Evolutionary conservation across 1,140 invertebrate species (phyloP), one percentile per base, ranked within the genome.

Genomic region (Tenebrio molitor): DNA sequence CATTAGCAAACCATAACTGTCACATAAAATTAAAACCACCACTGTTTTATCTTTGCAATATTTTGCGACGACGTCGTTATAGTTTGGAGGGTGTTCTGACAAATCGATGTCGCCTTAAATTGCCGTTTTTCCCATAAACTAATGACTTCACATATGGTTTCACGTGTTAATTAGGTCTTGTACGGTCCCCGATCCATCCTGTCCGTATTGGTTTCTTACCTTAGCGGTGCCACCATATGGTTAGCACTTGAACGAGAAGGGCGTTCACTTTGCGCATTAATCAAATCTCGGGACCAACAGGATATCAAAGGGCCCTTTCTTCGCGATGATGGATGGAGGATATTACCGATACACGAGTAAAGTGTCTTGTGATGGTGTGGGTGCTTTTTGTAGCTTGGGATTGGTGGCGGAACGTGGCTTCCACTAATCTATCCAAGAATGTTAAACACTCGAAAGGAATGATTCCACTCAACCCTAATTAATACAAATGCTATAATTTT

Each of bases 111-210:
- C 63, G 19, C 63, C 19, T 65, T 65, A 65, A 65, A 65, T 65
- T 65, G 63, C 63, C 63, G 19, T 44, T 65, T 65, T 65, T 65
- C 63, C 63, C 63, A 65, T 65, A 65, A 41, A 65, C 63, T 65
- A 65, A 65, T 44, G 63, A 65, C 33, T 44, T 44, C 63, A 39
- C 63, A 65, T 65, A 65, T 65, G 63, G 63, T 44, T 41, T 25
- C 63, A 65, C 63, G 63, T 65, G 63, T 65, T 65, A 65, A 65
- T 65, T 65, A 65, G 63, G 63, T 50, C 44, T 50, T 50, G 44
- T 50, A 50, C 44, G 15, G 23, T 58, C 21, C n/a, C 4, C 19
- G 46, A 53, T 53, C 50, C 50, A 58, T 58, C 50, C 50, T 58
- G 50, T 58, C 50, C 50, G 23, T 25, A 23, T 50, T 17, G 19